Conservation (phyloP, 2,888 invertebrate species). For the Diaperis boleti region DNA sequence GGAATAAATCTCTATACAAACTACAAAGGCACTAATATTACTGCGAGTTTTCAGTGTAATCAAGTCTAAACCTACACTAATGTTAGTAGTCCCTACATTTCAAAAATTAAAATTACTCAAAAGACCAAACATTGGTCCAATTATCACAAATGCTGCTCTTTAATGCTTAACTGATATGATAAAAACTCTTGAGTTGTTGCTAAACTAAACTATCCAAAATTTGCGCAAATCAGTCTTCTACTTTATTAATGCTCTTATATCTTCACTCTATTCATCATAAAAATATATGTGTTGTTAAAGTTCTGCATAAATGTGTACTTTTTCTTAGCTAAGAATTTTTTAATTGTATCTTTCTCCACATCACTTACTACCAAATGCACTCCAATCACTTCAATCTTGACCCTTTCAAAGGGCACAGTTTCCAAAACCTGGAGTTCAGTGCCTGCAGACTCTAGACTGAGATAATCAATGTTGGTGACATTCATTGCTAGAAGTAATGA, state of each 20-base stretch:
- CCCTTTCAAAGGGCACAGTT: slow-evolving; percentile 71
- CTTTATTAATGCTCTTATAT: slow-evolving; percentile 45
- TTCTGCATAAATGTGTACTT: slow-evolving; percentile 62
- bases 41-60: slow-evolving; percentile 11
- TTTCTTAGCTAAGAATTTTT: slow-evolving; percentile 62
- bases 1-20: slow-evolving; percentile 37
- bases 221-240: slow-evolving; percentile 40
- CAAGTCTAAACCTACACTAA: slow-evolving; percentile 1
- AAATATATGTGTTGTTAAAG: slow-evolving; percentile 62
- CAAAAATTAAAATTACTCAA: background rate
- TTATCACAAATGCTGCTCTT: slow-evolving; percentile 25
- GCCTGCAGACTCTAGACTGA: slow-evolving; percentile 75
- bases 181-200: too few relatives aligned
- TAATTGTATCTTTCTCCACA: slow-evolving; percentile 61
- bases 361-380: slow-evolving; percentile 61
- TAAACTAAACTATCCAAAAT: slow-evolving; percentile 20
- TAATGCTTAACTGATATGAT: slow-evolving; percentile 24
- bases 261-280: slow-evolving; percentile 55
- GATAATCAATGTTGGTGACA: slow-evolving; percentile 75
- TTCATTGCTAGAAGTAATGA: slow-evolving; percentile 84
- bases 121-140: slow-evolving; percentile 9
- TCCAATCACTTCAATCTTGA: slow-evolving; percentile 66
- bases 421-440: slow-evolving; percentile 70
- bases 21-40: slow-evolving; percentile 39
- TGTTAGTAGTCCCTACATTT: slow-evolving; percentile 3